Base-by-base conservation (phyloP, 2,888 invertebrate genomes). In the Oxyteleia sp. region DNA sequence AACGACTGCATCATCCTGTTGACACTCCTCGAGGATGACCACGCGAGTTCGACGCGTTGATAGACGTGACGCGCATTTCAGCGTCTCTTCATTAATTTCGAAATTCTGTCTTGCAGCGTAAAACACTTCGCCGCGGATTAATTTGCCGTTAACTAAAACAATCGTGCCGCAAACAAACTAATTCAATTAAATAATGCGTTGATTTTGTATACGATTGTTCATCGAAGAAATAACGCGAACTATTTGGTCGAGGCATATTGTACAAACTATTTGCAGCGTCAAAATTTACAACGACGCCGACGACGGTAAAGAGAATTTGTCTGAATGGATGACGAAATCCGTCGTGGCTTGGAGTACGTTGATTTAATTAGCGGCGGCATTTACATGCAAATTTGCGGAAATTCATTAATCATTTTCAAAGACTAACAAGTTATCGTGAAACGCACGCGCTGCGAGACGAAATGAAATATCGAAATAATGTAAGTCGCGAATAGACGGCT, bases 1-100 rank as follows among this genome's bases (percentile, higher is more conserved):
- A 86, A 79, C 79, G 84, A 51, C 86, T 85, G 85, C 88, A 86
- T 89, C 89, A 88, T 88, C 84, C 84, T 84, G 87, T 88, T 87
- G 87, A 87, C 85, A 86, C 84, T 87, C 78, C 63, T 76, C 13
- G 57, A 72, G 69, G 38, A 82, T 76, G 66, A 76, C 76, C 76
- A 76, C 66, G 66, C 71, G 57, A 71, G 69, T 63, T 68, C 41
- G 53, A 61, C 20, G 47, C 59, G 45, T 41, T 57, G 71, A 63
- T 45, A 79, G 71, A 80, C 66, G 80, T 72, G 64, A 64, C 57
- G 64, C n/a, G 64, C 64, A 57, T 71, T 71, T 71, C 18, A 64
- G 35, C 47, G 71, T 20, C 51, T 49, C 45, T 47, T 15, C 38
- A 43, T 51, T 38, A 55, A 32, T 45, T 29, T 26, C 61, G 53